phyloP scores from a whole-genome alignment of 2,797 vertebrate genomes.

The Triplophysa bombifrons region DNA sequence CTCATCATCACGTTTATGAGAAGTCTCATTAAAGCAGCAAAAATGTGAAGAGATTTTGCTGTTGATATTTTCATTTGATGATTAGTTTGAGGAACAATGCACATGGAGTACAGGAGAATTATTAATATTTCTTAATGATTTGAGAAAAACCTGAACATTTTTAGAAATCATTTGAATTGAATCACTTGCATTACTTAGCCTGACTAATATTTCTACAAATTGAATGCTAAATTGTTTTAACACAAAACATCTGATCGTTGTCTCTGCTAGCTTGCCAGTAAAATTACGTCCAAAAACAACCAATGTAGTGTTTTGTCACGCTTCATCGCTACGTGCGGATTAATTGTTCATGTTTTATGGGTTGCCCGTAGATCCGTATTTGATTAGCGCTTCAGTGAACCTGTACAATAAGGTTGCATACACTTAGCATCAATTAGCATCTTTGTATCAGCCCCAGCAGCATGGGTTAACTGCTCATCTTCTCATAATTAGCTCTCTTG shows the following conservation, averaged over 20 bases:
- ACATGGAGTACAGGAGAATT: no score
- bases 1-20: neutral
- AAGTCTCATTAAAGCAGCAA: neutral
- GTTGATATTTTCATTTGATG: neutral
- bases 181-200: neutral
- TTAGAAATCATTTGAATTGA: neutral
- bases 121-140: no score
- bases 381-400: constrained; percentile 62
- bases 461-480: constrained; percentile 53
- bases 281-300: neutral
- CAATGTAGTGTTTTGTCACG: neutral
- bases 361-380: constrained; percentile 67
- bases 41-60: neutral
- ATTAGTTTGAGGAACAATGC: no score
- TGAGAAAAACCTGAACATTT: no score
- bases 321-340: constrained; percentile 35
- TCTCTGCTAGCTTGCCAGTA: neutral
- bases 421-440: constrained; percentile 58
- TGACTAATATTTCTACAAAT: neutral
- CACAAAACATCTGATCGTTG: neutral
- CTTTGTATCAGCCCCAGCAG: constrained; percentile 16
- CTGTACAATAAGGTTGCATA: constrained; percentile 52
- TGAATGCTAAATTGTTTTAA: neutral
- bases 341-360: constrained; percentile 67
- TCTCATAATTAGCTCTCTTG: constrained; percentile 52